Conservation (phyloP, 2,888 invertebrate species). For the Ectobius pallidus region DNA sequence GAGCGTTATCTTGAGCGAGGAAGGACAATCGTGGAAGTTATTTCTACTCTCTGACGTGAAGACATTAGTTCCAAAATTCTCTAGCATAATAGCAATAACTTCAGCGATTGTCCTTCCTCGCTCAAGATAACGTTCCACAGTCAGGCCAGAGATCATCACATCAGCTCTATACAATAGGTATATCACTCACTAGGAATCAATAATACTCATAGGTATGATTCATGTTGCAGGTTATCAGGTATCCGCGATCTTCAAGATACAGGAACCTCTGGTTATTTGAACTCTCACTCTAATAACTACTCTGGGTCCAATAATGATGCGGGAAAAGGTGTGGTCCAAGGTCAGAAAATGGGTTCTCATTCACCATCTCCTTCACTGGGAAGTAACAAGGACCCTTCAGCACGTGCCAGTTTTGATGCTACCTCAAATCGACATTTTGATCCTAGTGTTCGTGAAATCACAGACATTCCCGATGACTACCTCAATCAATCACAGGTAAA, state of each 20-base stretch:
- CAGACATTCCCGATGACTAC: slow-evolving; percentile 84
- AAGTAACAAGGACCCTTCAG: slow-evolving; percentile 50
- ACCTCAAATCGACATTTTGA: slow-evolving; percentile 46
- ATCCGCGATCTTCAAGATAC: slow-evolving; percentile 52
- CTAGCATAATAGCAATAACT: no score
- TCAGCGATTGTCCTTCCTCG: no score
- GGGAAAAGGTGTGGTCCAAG: slow-evolving; percentile 20
- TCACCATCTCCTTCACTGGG: slow-evolving; percentile 49
- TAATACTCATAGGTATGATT: no score
- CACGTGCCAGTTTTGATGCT: slow-evolving; percentile 52
- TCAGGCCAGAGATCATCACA: no score
- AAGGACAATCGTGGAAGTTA: no score
- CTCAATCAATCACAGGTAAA: slow-evolving; percentile 74
- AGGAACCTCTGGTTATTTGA: slow-evolving; percentile 41
- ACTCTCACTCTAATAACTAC: slow-evolving; percentile 20
- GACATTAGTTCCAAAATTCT: no score
- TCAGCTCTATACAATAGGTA: no score
- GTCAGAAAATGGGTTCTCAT: slow-evolving; percentile 39
- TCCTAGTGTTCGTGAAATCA: slow-evolving; percentile 69
- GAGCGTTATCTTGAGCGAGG: no score
- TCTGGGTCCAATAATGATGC: slow-evolving; percentile 21
- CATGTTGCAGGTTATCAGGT: slow-evolving; percentile 47
- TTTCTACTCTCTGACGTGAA: no score
- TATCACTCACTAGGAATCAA: no score
- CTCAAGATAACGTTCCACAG: no score